Percentiles rank a stretch among this genome's conserved stretches.
Evolutionary conservation across 2,888 invertebrate genomes (phyloP).

Genomic region (Pammene aurita): DNA sequence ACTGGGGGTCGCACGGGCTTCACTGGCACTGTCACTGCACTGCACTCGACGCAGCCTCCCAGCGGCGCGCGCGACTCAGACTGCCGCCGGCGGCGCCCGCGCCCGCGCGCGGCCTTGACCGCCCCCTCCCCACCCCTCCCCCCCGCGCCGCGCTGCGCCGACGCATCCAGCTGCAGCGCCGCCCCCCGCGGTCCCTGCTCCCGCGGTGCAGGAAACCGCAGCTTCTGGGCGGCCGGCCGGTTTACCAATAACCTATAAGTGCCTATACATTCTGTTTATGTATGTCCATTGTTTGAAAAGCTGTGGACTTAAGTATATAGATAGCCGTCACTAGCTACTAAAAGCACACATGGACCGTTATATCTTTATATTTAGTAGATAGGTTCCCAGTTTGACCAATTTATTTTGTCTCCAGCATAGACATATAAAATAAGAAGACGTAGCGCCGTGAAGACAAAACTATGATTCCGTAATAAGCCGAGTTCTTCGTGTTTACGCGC

Average conservation of each 20-base stretch:
- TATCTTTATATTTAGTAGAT: no score
- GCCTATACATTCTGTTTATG: neutral
- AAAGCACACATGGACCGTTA: no score
- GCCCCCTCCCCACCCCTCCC: conserved; percentile 14
- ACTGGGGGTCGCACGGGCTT: conserved; percentile 41
- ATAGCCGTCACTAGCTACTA: no score
- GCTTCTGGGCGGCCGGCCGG: neutral
- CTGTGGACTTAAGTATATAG: no score
- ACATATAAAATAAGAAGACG: no score
- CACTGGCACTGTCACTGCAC: conserved; percentile 53
- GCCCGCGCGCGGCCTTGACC: conserved; percentile 30
- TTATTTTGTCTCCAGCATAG: no score
- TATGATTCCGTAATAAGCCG: no score
- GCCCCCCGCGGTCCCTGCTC: conserved; percentile 11
- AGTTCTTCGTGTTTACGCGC: no score
- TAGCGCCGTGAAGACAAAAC: no score
- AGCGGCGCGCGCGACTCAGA: conserved; percentile 32
- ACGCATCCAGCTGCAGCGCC: conserved; percentile 37
- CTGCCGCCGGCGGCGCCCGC: conserved; percentile 28
- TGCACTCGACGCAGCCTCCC: conserved; percentile 43
- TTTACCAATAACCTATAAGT: neutral
- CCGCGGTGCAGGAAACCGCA: neutral
- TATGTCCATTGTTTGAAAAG: neutral
- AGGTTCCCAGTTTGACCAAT: no score
- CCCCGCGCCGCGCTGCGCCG: conserved; percentile 23